phyloP scores from a whole-genome alignment of 1,140 invertebrate species.

The Zaprionus capensis region DNA sequence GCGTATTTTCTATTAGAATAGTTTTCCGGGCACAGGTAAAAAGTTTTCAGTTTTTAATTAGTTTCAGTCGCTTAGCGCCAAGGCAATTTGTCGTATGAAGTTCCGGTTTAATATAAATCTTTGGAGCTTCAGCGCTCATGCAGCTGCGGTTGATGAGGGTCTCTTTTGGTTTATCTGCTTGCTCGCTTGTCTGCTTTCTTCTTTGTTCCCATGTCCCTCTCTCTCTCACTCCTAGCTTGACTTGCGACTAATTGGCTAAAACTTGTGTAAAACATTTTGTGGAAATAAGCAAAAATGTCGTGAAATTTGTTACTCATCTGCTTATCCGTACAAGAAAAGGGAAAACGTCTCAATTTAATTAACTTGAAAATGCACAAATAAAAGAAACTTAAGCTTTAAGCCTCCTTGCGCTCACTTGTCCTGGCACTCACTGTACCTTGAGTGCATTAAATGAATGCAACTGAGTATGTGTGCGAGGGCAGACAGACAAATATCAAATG shows the following conservation, averaged over 20 bases:
- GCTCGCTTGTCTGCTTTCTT: neutral
- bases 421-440: slow-evolving; percentile 2
- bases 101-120: slow-evolving; percentile 49
- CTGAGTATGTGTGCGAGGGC: neutral
- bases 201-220: too few relatives aligned
- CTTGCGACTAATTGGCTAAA: slow-evolving; percentile 43
- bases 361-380: slow-evolving; percentile 5
- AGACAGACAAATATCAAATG: slow-evolving; percentile 64
- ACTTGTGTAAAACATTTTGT: slow-evolving; percentile 45
- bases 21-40: slow-evolving; percentile 45
- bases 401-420: slow-evolving; percentile 10
- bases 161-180: slow-evolving; percentile 2
- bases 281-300: slow-evolving; percentile 36
- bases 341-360: slow-evolving; percentile 12
- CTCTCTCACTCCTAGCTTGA: neutral
- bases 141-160: slow-evolving; percentile 39
- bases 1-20: slow-evolving; percentile 50
- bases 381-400: neutral
- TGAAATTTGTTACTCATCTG: slow-evolving; percentile 17
- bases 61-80: slow-evolving; percentile 46
- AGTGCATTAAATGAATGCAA: slow-evolving; percentile 30
- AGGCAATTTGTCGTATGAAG: slow-evolving; percentile 34
- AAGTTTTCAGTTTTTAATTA: slow-evolving; percentile 57
- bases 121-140: slow-evolving; percentile 26
- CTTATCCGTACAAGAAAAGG: neutral